Evolutionary conservation across 2,888 invertebrate genomes (phyloP), one percentile per base, ranked within the genome.

Genomic region (Linnaemya vulpina): DNA sequence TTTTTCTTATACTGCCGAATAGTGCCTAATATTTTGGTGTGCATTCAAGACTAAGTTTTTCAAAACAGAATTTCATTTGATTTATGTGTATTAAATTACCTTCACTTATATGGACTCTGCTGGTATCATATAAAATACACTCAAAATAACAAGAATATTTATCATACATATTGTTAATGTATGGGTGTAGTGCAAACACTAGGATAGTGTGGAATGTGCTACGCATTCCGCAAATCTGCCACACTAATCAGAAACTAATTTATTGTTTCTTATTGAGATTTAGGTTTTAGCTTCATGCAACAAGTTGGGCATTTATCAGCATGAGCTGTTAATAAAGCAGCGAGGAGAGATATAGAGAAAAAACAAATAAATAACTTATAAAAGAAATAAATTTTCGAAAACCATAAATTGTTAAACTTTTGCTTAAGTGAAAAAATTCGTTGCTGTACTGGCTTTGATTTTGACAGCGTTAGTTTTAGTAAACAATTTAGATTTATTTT

Each of bases 241-340:
- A 68, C 83, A 85, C 74, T 74, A 63, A 55, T 74, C 73, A 60
- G 62, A 67, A 82, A 82, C 75, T 78, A 75, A 85, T 85, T 85
- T 85, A 85, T 85, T 85, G 85, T 78, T 85, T 82, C 78, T 82
- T 85, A 82, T 82, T 79, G 78, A 85, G 82, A 85, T 82, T 85
- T 79, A 53, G 85, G 74, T 82, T 85, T 85, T 78, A 75, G 11
- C 58, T 65, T 10, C 75, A 79, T 70, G 78, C 85, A 85, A 85
- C 85, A 85, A 85, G 85, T 85, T 46, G 10, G 67, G 78, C 81
- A 81, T 85, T 85, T 85, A 77, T 85, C 75, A 58, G 60, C 65
- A 25, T 79, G 25, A 53, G 53, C 62, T 40, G 25, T 58, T 79
- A 58, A 22, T 63, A 51, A 58, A 60, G 51, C 51, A 73, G 35